Percentiles rank a stretch among this genome's conserved stretches.
Evolutionary conservation across 2,888 invertebrate species (phyloP).

Genomic region (Dioctria rufipes): DNA sequence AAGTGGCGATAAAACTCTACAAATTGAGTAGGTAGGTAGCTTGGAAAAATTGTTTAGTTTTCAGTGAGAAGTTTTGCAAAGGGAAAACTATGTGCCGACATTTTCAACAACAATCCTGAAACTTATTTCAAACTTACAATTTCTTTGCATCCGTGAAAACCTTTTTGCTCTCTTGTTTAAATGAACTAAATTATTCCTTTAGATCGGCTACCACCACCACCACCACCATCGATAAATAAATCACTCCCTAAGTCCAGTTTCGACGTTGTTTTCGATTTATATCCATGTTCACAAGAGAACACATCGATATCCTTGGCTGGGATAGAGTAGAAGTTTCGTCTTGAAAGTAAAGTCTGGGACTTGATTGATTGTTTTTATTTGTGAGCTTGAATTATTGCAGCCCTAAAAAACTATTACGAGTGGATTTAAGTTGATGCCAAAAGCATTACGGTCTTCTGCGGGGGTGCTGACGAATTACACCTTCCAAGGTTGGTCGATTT

Average conservation of each 20-base stretch:
- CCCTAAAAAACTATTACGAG: slow-evolving; percentile 1
- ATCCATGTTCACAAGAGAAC: background rate
- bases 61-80: no score
- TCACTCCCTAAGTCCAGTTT: background rate
- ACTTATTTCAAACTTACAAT: no score
- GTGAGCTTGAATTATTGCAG: slow-evolving; percentile 13
- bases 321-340: slow-evolving; percentile 16
- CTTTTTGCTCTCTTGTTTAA: no score
- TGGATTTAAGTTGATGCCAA: background rate
- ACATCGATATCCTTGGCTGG: background rate
- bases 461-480: background rate
- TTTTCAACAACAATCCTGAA: background rate
- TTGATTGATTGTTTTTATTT: slow-evolving; percentile 35
- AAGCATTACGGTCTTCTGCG: no score
- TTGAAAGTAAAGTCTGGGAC: slow-evolving; percentile 4
- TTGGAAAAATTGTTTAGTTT: background rate
- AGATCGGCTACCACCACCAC: no score
- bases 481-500: background rate
- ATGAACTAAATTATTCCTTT: no score
- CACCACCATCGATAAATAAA: background rate
- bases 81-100: background rate
- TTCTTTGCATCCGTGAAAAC: no score
- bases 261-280: background rate
- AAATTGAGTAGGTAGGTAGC: no score
- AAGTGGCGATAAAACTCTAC: background rate